Evolutionary conservation across 2,888 invertebrate genomes (phyloP).

Genomic region (Chrysolina americana): DNA sequence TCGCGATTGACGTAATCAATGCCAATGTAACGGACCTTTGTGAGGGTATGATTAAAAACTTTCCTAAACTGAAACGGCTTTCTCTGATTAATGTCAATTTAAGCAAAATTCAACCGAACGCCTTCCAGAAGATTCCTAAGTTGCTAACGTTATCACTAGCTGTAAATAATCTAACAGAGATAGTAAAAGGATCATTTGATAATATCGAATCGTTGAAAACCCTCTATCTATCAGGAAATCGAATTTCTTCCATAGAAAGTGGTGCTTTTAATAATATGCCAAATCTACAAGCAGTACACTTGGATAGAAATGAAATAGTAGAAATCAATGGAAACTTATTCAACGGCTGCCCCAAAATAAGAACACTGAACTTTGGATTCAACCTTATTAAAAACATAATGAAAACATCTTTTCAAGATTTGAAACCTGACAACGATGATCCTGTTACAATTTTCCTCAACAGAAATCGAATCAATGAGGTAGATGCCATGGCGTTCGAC

Average conservation of each 20-base stretch:
- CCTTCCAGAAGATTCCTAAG: constrained; percentile 57
- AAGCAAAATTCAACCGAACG: constrained; percentile 53
- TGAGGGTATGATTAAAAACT: constrained; percentile 59
- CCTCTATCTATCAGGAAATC: constrained; percentile 57
- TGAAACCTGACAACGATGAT: constrained; percentile 38
- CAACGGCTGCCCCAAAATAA: constrained; percentile 46
- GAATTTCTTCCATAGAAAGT: constrained; percentile 53
- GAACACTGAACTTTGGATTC: constrained; percentile 54
- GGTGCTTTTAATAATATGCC: constrained; percentile 54
- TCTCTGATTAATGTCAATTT: constrained; percentile 56
- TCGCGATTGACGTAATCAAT: constrained; percentile 53
- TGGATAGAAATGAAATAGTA: constrained; percentile 57
- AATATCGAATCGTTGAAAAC: constrained; percentile 50
- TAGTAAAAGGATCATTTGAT: constrained; percentile 54
- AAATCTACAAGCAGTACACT: constrained; percentile 53
- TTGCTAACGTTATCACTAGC: constrained; percentile 56
- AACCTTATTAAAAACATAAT: constrained; percentile 52
- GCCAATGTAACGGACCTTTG: constrained; percentile 58
- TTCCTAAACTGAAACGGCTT: constrained; percentile 52
- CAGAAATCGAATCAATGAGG: constrained; percentile 49
- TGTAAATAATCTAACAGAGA: constrained; percentile 54
- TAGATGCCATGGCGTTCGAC: constrained; percentile 49
- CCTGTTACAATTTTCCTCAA: constrained; percentile 51
- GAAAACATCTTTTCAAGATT: constrained; percentile 45
- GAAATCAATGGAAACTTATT: constrained; percentile 55